Evolutionary conservation across 2,797 vertebrate genomes (phyloP), one percentile per base, ranked within the genome.

Genomic region (Anguilla anguilla): DNA sequence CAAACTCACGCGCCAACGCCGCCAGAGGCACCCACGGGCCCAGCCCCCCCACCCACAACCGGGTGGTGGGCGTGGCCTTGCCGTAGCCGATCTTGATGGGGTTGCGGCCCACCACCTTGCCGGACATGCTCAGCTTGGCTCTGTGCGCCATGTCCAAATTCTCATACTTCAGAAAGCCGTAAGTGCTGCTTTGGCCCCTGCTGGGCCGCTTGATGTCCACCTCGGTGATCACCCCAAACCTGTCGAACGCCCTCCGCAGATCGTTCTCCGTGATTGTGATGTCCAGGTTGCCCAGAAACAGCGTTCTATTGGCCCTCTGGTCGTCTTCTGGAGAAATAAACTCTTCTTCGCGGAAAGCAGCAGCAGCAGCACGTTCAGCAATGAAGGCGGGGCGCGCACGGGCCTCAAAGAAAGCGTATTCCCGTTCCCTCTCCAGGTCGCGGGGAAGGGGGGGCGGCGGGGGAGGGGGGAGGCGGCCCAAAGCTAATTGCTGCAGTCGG

Each of bases 61-160:
- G 96, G 0, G 98, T 99, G 22, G 98, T 98, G 0, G 98, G 98
- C 9, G 97, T 99, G 49, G 98, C 98, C 94, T 99, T 99, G 25
- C 99, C 99, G 25, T 99, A 99, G 39, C 99, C 99, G 13, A 99
- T 99, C 93, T 99, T 99, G 88, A 99, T 98, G 85, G 97, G 96
- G 91, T 99, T 99, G 25, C 96, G 96, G 51, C 99, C 97, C 7
- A 99, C 97, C 89, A 98, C 96, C 94, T 99, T 99, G 55, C 98
- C 98, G 6, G 98, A 99, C 99, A 99, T 99, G 84, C 97, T 98
- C 49, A 99, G 91, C 89, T 99, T 99, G 87, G 98, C 99, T 25
- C 98, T 95, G 89, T 99, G 98, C 0, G 99, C 98, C 99, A 99
- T 99, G 94, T 99, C 99, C 88, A 99, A 95, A 87, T 99, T 99